A percentile compares a stretch with the other conserved stretches of the same genome.
phyloP scores from a whole-genome alignment of 2,888 invertebrate species.

The Caenorhabditis sp. region DNA sequence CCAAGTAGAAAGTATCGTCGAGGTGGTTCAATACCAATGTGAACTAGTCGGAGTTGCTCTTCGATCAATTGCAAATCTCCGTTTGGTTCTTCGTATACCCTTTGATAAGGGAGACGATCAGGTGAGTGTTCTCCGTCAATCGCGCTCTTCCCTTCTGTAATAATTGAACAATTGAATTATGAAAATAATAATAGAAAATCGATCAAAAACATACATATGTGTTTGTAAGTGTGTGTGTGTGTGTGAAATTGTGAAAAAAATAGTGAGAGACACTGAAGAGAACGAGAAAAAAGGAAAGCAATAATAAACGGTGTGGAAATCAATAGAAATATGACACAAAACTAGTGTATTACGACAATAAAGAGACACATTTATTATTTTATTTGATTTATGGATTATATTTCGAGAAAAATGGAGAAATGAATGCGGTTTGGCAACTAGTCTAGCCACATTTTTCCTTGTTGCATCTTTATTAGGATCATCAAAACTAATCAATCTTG shows the following conservation, averaged over 20 bases:
- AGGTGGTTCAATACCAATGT: not conserved
- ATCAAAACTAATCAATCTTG: not conserved
- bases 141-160: conserved; percentile 8
- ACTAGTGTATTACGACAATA: not conserved
- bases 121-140: conserved; percentile 8
- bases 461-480: too few relatives aligned
- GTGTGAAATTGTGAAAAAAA: not conserved
- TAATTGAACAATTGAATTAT: not conserved
- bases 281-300: not conserved
- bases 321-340: too few relatives aligned
- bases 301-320: not conserved
- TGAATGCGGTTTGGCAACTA: not conserved
- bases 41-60: not conserved
- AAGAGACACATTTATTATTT: not conserved
- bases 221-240: too few relatives aligned
- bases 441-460: too few relatives aligned
- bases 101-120: conserved; percentile 10
- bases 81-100: conserved; percentile 3
- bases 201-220: conserved; percentile 1
- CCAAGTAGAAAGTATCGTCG: not conserved
- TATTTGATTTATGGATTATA: conserved; percentile 1
- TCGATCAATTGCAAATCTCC: not conserved
- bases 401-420: not conserved
- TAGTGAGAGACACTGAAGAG: not conserved
- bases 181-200: not conserved